Base-by-base conservation (phyloP, 2,113 vertebrate genomes). In the Vulpes lagopus region DNA sequence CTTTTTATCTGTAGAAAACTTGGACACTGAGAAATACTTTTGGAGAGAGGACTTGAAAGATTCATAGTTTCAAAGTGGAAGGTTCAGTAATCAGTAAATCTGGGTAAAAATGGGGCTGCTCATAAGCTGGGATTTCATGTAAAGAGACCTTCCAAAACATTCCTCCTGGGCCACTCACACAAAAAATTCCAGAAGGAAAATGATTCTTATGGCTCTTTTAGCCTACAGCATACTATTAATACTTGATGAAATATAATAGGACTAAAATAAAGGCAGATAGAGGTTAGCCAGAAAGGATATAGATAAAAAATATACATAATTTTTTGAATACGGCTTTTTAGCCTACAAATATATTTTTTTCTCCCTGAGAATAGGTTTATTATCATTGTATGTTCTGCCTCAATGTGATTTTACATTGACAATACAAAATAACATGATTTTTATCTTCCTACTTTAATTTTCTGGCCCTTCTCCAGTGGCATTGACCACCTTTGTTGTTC, bases 361-460 rank as follows among this genome's bases (percentile, higher is more conserved):
- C 11, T 62, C n/a, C 78, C 76, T 78, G 6, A 81, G 74, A 94
- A 85, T 93, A 96, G 78, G 12, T 32, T 94, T 94, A 49, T 65
- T 43, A n/a, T 53, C 53, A 78, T 76, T 32, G n/a, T 38, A 53
- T 57, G 23, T 81, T n/a, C 78, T 85, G 69, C 94, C 64, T 89
- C 73, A 35, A 23, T 69, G 19, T 76, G 35, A 55, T 96, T 95
- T 96, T 95, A 60, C 59, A 76, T 35, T 74, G 91, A 96, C 59
- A 81, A 78, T 76, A 78, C 43, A 96, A 74, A 92, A 25, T 30
- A 90, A 80, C 80, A 49, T 3, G 35, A 84, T 96, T 92, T 57
- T 96, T 96, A 80, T 94, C 59, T 96, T 64, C 51, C 17, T n/a
- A 80, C 73, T 96, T 97, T 87, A 81, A 92, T 95, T 97, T 82